A percentile compares a stretch with the other conserved stretches of the same genome.
Evolutionary conservation across 2,797 vertebrate genomes (phyloP).

Genomic region (Gallinago nigripennis): DNA sequence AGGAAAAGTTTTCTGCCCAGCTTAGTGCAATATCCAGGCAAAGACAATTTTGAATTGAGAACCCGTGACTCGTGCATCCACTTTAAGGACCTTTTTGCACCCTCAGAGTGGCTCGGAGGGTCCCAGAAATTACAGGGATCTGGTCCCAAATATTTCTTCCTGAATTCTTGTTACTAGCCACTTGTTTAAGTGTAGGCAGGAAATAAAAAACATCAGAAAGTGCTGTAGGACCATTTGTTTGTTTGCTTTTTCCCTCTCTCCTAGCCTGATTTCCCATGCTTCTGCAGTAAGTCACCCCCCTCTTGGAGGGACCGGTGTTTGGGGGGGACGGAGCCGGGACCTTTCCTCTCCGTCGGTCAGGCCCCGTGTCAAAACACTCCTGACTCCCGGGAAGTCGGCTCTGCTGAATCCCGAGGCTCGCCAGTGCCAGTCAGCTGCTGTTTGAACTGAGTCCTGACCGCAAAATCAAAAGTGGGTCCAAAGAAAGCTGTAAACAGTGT

Average conservation of each 20-base stretch:
- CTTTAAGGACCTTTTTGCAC: neutral
- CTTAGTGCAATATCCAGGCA: neutral
- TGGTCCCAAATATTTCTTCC: neutral
- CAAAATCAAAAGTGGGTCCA: constrained; percentile 84
- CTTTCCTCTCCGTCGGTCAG: neutral
- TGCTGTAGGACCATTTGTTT: neutral
- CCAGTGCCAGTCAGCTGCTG: constrained; percentile 76
- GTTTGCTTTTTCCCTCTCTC: neutral
- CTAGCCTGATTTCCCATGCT: neutral
- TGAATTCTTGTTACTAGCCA: neutral
- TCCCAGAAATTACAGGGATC: neutral
- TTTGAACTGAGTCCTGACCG: constrained; percentile 81
- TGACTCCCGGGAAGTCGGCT: constrained; percentile 18
- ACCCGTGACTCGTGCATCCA: neutral
- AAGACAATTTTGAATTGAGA: neutral
- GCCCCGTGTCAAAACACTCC: constrained; percentile 20
- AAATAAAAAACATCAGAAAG: neutral
- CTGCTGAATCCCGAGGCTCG: constrained; percentile 7
- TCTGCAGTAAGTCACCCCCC: neutral
- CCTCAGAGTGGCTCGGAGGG: neutral
- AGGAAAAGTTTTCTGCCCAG: constrained; percentile 3
- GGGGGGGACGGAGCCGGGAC: constrained; percentile 29
- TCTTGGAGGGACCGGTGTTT: neutral
- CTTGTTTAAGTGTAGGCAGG: neutral
- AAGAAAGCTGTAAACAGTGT: constrained; percentile 84